A percentile compares a stretch with the other conserved stretches of the same genome.
Conservation (phyloP, 2,113 vertebrate species). For the Scolopax mira region DNA sequence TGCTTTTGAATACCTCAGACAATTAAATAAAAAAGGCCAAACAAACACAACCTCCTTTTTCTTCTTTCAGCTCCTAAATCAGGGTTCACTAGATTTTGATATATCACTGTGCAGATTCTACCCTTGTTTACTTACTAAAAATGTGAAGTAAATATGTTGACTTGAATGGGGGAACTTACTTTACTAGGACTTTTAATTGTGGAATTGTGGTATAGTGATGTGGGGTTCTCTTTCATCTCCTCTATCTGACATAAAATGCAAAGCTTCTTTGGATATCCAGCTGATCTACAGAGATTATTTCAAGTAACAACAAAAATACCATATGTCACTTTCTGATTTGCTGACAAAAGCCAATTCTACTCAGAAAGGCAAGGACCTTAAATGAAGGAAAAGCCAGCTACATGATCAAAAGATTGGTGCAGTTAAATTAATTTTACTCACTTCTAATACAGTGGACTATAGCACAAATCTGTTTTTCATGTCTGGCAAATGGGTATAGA, state of each 20-base stretch:
- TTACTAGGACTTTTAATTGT: background rate
- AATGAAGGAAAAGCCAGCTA: background rate
- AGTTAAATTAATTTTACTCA: slow-evolving; percentile 18
- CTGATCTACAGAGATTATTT: slow-evolving; percentile 52
- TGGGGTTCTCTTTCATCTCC: background rate
- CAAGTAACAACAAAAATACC: slow-evolving; percentile 42
- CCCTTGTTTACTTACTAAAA: background rate
- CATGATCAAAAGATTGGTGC: background rate
- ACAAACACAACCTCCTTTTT: background rate
- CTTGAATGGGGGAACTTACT: background rate
- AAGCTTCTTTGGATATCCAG: slow-evolving; percentile 42
- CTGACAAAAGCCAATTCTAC: slow-evolving; percentile 30
- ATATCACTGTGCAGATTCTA: background rate
- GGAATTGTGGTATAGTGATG: background rate
- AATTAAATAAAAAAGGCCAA: background rate
- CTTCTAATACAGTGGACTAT: background rate
- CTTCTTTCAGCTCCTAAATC: background rate
- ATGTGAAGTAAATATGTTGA: background rate
- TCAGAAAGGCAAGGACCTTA: background rate
- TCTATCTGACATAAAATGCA: background rate
- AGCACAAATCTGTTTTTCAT: background rate
- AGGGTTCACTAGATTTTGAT: background rate
- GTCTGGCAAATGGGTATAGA: background rate
- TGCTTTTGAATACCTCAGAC: background rate
- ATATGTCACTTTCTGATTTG: slow-evolving; percentile 31